Percentiles rank a stretch among this genome's conserved stretches.
These are phyloP conservation scores for Albula glossodonta DNA, from an alignment of 2,113 vertebrate genomes.

Conservation along the genomic window DNA sequence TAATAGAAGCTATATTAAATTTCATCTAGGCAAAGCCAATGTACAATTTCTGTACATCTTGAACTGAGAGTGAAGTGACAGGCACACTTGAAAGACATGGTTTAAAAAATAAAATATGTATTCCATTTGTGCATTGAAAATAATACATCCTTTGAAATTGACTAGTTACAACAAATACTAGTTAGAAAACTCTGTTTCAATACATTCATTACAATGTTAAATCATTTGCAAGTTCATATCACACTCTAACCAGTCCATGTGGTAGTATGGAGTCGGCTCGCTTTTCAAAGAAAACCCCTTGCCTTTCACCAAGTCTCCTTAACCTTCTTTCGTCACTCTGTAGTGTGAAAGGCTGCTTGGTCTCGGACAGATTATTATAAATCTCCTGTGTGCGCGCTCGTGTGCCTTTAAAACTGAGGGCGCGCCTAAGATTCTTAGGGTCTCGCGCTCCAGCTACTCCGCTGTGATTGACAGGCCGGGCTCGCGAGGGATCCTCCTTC, in stretches of 20 bases:
- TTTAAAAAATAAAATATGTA: background rate
- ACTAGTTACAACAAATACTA: background rate
- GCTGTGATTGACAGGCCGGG: constrained; percentile 67
- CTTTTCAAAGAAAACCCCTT: background rate
- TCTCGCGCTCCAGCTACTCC: constrained; percentile 37
- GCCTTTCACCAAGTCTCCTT: background rate
- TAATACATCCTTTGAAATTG: background rate
- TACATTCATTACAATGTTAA: too few species aligned
- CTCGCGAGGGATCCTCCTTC: constrained; percentile 64
- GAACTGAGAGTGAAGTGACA: background rate
- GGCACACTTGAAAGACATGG: background rate
- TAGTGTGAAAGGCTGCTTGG: constrained; percentile 10
- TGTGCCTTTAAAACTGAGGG: constrained; percentile 56
- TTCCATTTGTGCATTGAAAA: background rate
- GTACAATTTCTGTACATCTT: background rate
- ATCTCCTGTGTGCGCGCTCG: background rate
- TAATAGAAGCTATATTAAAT: background rate
- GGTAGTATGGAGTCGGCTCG: background rate
- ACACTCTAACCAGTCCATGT: background rate
- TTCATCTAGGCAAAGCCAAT: background rate
- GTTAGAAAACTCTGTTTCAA: background rate
- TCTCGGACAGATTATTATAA: constrained; percentile 38
- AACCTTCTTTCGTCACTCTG: background rate
- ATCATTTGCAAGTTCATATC: background rate
- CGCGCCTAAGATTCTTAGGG: constrained; percentile 35